These are phyloP conservation scores for Hylaeus volcanicus DNA, from an alignment of 1,140 invertebrate genomes.

Conservation along the genomic window DNA sequence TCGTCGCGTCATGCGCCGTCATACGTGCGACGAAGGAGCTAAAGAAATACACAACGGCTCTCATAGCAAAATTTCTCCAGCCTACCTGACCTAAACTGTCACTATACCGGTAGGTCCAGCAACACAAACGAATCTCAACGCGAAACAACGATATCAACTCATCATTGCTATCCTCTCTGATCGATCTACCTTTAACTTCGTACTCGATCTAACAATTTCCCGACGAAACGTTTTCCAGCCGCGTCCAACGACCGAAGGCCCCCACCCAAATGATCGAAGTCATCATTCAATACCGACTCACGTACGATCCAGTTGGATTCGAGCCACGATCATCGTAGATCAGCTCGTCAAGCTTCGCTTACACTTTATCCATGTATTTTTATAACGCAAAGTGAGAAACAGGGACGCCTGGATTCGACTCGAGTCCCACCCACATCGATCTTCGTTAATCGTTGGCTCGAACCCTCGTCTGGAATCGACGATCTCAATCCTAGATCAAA, in stretches of 20 bases:
- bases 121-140: background rate
- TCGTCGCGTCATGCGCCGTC: background rate
- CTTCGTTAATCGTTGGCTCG: background rate
- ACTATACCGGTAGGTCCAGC: too few species aligned
- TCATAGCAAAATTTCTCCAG: too few species aligned
- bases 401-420: background rate
- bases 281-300: background rate
- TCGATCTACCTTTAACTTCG: too few species aligned
- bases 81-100: too few species aligned
- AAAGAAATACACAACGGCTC: too few species aligned
- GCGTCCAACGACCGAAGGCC: background rate
- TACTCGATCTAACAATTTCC: too few species aligned
- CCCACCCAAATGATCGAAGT: background rate
- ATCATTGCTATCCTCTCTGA: background rate
- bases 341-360: slow-evolving; percentile 21
- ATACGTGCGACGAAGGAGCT: too few species aligned
- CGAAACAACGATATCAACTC: slow-evolving; percentile 7
- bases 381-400: slow-evolving; percentile 30
- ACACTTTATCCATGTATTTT: slow-evolving; percentile 49
- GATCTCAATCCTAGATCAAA: background rate
- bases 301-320: too few species aligned
- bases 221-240: too few species aligned
- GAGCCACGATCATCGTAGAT: background rate
- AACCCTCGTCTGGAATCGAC: background rate
- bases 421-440: background rate